A percentile compares a stretch with the other conserved stretches of the same genome.
These are phyloP conservation scores for Drosophila eohydei DNA, from an alignment of 2,888 invertebrate species.

Conservation along the genomic window DNA sequence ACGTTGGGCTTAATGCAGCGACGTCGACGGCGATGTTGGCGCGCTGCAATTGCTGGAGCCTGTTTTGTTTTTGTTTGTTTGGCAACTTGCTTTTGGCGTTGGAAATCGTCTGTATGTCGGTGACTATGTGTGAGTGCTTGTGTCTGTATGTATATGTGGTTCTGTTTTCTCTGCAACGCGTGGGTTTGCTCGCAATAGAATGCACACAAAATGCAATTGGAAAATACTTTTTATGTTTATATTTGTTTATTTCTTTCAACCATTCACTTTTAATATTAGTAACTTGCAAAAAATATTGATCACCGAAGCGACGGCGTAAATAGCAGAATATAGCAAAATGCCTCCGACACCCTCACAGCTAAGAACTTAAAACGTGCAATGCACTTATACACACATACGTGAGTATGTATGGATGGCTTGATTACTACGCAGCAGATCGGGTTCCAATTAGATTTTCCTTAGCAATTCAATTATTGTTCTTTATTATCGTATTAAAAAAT, in stretches of 20 bases:
- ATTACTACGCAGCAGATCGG: conserved; percentile 32
- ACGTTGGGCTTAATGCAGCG: conserved; percentile 47
- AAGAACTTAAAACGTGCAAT: conserved; percentile 41
- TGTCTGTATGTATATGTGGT: conserved; percentile 11
- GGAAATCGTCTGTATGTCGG: conserved; percentile 36
- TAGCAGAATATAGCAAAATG: conserved; percentile 23
- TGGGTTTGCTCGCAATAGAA: conserved; percentile 37
- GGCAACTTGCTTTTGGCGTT: conserved; percentile 57
- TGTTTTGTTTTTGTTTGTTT: conserved; percentile 53
- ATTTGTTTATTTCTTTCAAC: conserved; percentile 11
- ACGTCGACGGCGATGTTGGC: conserved; percentile 47
- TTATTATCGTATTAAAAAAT: conserved; percentile 8
- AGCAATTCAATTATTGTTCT: conserved; percentile 5
- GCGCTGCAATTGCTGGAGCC: conserved; percentile 63
- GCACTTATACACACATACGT: conserved; percentile 47
- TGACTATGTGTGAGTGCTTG: neutral
- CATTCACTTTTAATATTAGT: conserved; percentile 31
- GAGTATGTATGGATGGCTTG: conserved; percentile 39
- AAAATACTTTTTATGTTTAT: conserved; percentile 20
- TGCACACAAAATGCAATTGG: conserved; percentile 51
- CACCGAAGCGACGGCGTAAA: conserved; percentile 17
- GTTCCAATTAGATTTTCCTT: conserved; percentile 29
- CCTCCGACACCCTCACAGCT: conserved; percentile 34
- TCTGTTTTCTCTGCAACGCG: conserved; percentile 35
- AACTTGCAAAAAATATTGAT: conserved; percentile 46